Conservation (phyloP, 2,113 vertebrate species). For the Cisticola juncidis region DNA sequence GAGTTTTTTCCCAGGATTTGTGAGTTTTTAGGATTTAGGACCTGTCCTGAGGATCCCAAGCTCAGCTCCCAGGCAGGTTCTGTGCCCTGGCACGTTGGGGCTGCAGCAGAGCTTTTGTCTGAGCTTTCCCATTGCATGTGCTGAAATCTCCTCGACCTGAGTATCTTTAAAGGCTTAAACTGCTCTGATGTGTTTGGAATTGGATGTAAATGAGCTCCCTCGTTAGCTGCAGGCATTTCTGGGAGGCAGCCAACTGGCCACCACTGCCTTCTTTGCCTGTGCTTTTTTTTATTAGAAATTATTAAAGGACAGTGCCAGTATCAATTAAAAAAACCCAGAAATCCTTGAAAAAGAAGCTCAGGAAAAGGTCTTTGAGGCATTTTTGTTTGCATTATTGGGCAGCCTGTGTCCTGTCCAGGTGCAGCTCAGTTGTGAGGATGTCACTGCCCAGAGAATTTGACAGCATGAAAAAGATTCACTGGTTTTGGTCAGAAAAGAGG, state of each 20-base stretch:
- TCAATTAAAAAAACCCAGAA: not conserved
- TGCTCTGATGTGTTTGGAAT: not conserved
- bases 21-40: not conserved
- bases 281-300: not conserved
- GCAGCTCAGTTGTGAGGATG: not conserved
- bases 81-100: not conserved
- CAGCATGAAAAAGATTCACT: not conserved
- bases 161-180: not conserved
- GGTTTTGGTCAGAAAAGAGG: not conserved
- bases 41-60: not conserved
- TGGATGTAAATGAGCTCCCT: slow-evolving; percentile 4
- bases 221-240: not conserved
- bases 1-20: not conserved
- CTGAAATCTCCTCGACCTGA: not conserved
- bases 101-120: not conserved
- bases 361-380: not conserved
- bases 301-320: not conserved
- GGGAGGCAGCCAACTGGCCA: not conserved
- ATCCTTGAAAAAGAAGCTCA: not conserved
- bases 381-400: not conserved
- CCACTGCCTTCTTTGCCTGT: not conserved
- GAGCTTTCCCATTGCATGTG: not conserved
- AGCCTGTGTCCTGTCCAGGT: not conserved
- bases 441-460: not conserved
- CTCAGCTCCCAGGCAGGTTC: not conserved